Evolutionary conservation across 2,888 invertebrate species (phyloP).

Genomic region (Rotaria magnacalcarata): DNA sequence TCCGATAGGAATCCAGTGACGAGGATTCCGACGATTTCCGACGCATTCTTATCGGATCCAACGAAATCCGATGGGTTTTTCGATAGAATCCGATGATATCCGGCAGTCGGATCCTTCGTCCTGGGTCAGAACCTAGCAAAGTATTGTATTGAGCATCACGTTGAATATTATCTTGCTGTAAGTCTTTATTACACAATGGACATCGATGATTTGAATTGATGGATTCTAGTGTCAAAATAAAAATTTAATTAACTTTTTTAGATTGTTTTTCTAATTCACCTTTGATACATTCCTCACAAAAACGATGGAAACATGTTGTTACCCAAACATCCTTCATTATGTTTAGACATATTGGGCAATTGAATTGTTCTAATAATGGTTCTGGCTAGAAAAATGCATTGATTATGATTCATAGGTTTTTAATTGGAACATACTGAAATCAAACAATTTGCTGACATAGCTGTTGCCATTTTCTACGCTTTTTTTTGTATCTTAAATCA

Average conservation of each 20-base stretch:
- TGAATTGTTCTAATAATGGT: slow-evolving; percentile 38
- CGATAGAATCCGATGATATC: no score
- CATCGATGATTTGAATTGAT: slow-evolving; percentile 36
- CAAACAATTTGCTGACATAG: not conserved
- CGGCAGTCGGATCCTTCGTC: no score
- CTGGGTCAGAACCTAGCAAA: not conserved
- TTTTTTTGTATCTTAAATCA: not conserved
- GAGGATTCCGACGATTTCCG: no score
- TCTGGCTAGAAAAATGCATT: not conserved
- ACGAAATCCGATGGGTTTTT: no score
- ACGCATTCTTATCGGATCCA: no score
- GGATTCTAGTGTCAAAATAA: not conserved
- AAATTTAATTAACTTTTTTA: not conserved
- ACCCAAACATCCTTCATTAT: slow-evolving; percentile 36
- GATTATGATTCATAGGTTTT: not conserved
- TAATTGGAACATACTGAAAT: not conserved
- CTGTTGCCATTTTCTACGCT: not conserved
- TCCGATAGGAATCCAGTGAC: no score
- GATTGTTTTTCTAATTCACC: not conserved
- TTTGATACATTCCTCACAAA: slow-evolving; percentile 44
- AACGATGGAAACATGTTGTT: slow-evolving; percentile 39
- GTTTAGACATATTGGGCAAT: slow-evolving; percentile 43
- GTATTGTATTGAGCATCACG: slow-evolving; percentile 1
- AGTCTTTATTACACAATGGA: slow-evolving; percentile 40
- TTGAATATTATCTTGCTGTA: slow-evolving; percentile 24